Percentiles rank a stretch among this genome's conserved stretches.
Conservation (phyloP, 2,888 invertebrate genomes). For the Encarsia formosa region DNA sequence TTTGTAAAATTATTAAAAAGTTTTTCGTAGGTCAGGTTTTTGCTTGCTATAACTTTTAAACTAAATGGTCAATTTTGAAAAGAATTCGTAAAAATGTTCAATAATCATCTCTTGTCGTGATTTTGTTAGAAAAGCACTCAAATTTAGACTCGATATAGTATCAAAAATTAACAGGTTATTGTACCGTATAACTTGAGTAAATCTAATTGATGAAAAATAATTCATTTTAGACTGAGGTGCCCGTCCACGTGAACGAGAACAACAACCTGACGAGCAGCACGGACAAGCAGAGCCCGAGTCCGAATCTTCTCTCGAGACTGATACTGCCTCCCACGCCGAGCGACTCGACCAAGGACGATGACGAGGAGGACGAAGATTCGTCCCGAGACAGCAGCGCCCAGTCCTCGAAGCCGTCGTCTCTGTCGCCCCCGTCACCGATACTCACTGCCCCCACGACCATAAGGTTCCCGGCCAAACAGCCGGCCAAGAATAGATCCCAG, state of each 20-base stretch:
- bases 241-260: conserved; percentile 42
- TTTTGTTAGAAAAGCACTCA: too few relatives aligned
- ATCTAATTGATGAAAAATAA: not conserved
- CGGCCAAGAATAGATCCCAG: conserved; percentile 44
- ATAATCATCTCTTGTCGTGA: too few relatives aligned
- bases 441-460: conserved; percentile 78
- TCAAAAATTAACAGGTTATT: too few relatives aligned
- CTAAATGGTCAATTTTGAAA: too few relatives aligned
- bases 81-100: too few relatives aligned
- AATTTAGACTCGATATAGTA: too few relatives aligned
- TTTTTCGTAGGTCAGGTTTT: too few relatives aligned
- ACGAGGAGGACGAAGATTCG: conserved; percentile 45
- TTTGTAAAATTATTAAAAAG: too few relatives aligned
- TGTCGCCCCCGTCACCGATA: conserved; percentile 64
- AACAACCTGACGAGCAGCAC: conserved; percentile 39
- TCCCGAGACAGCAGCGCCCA: conserved; percentile 42
- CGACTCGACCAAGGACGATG: conserved; percentile 35
- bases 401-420: conserved; percentile 39
- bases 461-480: conserved; percentile 64
- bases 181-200: too few relatives aligned
- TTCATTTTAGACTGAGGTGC: conserved; percentile 18
- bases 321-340: conserved; percentile 38
- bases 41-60: too few relatives aligned
- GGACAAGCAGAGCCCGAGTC: conserved; percentile 22
- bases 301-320: conserved; percentile 39